Base-by-base conservation (phyloP, 1,140 invertebrate species). In the Thrips palmi region DNA sequence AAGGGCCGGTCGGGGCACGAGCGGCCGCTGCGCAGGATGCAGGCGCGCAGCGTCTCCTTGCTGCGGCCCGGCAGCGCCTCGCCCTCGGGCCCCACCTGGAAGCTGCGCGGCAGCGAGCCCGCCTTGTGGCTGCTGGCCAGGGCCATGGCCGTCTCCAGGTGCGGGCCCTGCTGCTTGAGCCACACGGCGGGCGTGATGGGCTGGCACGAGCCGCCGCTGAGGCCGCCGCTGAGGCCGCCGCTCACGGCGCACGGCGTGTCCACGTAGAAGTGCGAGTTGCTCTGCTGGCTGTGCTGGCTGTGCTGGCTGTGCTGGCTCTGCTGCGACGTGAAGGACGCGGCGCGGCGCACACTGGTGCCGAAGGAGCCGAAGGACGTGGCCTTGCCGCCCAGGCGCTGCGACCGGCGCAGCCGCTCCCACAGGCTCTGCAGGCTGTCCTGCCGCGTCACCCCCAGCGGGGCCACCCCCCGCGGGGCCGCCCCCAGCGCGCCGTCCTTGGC, bases 81-180 rank as follows among this genome's bases (percentile, higher is more conserved):
- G 47, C 46, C 63, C 42, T 53, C 65, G 45, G 24, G 15, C 28
- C 45, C 60, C 28, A 74, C 53, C 55, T 76, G 73, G 47, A 84
- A 83, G 46, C 77, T 81, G 36, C 79, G 62, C 0, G 81, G 79
- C 24, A 85, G 50, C 0, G 79, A 83, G 14, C 77, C 81, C 27
- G 74, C 72, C 52, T 84, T 84, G 37, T 63, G 63, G 2, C 54
- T 58, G 3, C 51, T 58, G 0, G 60, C 58, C 5, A 40, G 36
- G 2, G 39, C 30, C 2, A 25, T 29, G 5, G 50, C 44, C n/a
- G 49, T 48, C 6, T 53, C 55, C 20, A 71, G 48, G 38, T 63
- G 65, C 35, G 66, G 60, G 34, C 62, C 62, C 37, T 70, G 58
- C 45, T 69, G 65, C n/a, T 63, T 68, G 2, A 72, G 41, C 70